Percentiles rank a stretch among this genome's conserved stretches.
Conservation (phyloP, 2,888 invertebrate species). For the Temnothorax ravouxi region DNA sequence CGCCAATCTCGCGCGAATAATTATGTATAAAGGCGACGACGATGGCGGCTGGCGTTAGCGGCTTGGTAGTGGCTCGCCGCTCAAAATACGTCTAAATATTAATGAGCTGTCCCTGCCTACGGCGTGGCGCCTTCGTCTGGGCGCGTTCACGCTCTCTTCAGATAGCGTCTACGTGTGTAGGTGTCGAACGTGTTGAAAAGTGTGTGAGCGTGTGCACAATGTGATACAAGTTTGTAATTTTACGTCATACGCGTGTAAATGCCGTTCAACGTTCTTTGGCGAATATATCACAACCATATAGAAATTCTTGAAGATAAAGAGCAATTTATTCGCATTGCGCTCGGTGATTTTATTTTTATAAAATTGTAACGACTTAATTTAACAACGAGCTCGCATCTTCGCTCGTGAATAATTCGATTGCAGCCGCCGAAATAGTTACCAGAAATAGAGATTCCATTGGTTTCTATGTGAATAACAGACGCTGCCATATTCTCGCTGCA, state of each 20-base stretch:
- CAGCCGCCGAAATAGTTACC: neutral
- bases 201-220: constrained; percentile 67
- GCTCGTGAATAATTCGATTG: neutral
- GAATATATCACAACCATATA: neutral
- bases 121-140: constrained; percentile 79
- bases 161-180: constrained; percentile 60
- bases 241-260: neutral
- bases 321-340: neutral
- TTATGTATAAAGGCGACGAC: constrained; percentile 84
- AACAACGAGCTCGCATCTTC: neutral
- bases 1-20: constrained; percentile 84
- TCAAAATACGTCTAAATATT: constrained; percentile 86
- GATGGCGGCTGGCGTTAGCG: constrained; percentile 65
- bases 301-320: neutral
- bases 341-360: neutral
- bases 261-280: neutral
- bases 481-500: constrained; percentile 34
- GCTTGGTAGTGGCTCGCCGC: constrained; percentile 76
- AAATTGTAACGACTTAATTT: neutral
- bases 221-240: constrained; percentile 45
- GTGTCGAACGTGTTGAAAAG: constrained; percentile 61
- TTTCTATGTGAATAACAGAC: neutral
- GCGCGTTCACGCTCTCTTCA: constrained; percentile 72
- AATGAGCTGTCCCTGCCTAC: constrained; percentile 85
- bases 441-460: constrained; percentile 2